phyloP scores from a whole-genome alignment of 2,888 invertebrate species.

The Caenorhabditis sp. region DNA sequence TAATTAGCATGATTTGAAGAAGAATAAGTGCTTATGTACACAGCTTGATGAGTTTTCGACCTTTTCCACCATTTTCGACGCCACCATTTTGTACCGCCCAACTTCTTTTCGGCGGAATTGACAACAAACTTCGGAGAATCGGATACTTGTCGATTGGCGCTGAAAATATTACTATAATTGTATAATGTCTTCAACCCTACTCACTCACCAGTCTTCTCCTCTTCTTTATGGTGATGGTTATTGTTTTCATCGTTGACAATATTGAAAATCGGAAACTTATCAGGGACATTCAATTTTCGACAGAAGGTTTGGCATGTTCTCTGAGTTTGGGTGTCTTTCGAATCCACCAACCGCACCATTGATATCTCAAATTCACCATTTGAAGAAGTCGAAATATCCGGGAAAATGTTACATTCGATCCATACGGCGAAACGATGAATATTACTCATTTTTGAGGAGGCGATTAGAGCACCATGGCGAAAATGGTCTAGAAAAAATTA shows the following conservation, averaged over 20 bases:
- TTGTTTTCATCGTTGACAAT: slow-evolving; percentile 12
- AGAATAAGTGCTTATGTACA: too few relatives aligned
- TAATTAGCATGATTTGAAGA: too few relatives aligned
- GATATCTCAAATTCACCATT: slow-evolving; percentile 35
- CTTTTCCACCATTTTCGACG: too few relatives aligned
- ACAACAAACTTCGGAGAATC: slow-evolving; percentile 33
- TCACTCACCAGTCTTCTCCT: background rate
- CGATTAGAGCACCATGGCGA: slow-evolving; percentile 34
- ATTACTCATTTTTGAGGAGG: slow-evolving; percentile 14
- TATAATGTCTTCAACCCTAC: background rate
- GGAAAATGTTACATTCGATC: slow-evolving; percentile 28
- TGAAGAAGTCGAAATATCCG: slow-evolving; percentile 11
- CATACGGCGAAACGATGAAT: slow-evolving; percentile 23
- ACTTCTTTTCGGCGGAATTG: slow-evolving; percentile 6
- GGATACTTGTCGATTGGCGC: slow-evolving; percentile 13
- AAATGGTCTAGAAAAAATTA: slow-evolving; percentile 10
- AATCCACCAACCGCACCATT: slow-evolving; percentile 11
- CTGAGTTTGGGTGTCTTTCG: background rate
- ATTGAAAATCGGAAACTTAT: too few relatives aligned
- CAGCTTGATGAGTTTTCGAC: too few relatives aligned
- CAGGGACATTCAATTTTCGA: too few relatives aligned
- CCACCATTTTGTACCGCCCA: too few relatives aligned
- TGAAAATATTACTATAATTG: background rate
- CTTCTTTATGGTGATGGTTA: slow-evolving; percentile 4
- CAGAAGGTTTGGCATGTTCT: too few relatives aligned